Evolutionary conservation across 2,797 vertebrate species (phyloP).

Genomic region (Poeciliopsis paucimaculata): DNA sequence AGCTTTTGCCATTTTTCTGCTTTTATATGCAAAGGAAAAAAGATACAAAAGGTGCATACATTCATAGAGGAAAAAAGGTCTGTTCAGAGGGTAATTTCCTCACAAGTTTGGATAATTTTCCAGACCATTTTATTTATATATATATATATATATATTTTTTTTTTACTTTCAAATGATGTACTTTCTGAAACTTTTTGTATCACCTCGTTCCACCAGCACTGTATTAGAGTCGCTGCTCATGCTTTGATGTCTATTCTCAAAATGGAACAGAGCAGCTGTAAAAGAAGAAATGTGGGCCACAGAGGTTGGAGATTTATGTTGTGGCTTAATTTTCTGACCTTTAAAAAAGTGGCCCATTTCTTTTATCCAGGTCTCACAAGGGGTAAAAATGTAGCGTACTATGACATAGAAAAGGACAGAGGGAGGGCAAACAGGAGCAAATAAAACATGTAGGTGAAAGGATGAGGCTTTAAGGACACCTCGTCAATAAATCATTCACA

Average conservation of each 20-base stretch:
- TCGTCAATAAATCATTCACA: slow-evolving; percentile 14
- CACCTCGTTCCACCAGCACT: slow-evolving; percentile 24
- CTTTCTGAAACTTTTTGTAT: slow-evolving; percentile 19
- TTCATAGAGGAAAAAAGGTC: background rate
- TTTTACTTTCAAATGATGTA: slow-evolving; percentile 10
- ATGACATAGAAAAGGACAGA: background rate
- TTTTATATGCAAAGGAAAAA: background rate
- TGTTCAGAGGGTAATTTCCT: background rate
- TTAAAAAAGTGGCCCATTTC: slow-evolving; percentile 22
- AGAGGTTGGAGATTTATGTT: slow-evolving; percentile 32
- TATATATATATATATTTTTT: background rate
- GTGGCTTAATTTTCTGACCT: slow-evolving; percentile 47
- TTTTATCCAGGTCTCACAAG: slow-evolving; percentile 7
- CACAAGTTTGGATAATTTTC: slow-evolving; percentile 12
- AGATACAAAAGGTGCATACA: background rate
- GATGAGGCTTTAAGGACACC: background rate
- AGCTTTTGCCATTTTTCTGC: background rate
- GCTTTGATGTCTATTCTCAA: slow-evolving; percentile 39
- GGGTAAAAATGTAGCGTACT: background rate
- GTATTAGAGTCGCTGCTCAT: slow-evolving; percentile 20
- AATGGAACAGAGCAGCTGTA: slow-evolving; percentile 32
- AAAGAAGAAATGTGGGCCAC: slow-evolving; percentile 55
- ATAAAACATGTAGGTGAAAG: background rate
- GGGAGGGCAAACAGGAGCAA: background rate
- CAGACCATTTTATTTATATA: background rate